Conservation (phyloP, 1,140 invertebrate genomes). For the Drosophila leontia region DNA sequence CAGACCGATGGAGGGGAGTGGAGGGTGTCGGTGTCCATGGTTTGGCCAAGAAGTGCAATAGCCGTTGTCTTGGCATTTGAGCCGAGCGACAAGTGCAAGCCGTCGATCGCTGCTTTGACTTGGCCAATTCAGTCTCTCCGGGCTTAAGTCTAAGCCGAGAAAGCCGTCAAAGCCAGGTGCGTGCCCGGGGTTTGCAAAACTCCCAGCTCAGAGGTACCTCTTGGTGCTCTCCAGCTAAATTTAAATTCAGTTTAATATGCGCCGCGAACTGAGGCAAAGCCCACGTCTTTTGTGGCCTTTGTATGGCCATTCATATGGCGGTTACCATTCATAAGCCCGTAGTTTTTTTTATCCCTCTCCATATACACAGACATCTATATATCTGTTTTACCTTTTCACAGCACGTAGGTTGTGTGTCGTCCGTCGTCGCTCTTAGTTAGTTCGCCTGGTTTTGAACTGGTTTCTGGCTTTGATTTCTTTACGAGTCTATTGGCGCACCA, state of each 20-base stretch:
- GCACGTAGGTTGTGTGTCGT: constrained; percentile 71
- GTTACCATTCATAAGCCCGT: constrained; percentile 77
- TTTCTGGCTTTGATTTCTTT: constrained; percentile 75
- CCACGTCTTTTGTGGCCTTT: constrained; percentile 69
- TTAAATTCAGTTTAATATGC: constrained; percentile 77
- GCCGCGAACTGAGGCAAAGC: constrained; percentile 53
- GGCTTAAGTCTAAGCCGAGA: constrained; percentile 62
- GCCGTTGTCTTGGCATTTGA: constrained; percentile 69
- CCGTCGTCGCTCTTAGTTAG: constrained; percentile 66
- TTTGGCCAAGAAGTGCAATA: constrained; percentile 43
- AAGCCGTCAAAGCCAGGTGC: constrained; percentile 70
- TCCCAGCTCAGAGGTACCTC: background rate
- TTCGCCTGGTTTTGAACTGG: constrained; percentile 62
- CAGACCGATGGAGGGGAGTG: constrained; percentile 5
- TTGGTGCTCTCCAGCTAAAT: constrained; percentile 43
- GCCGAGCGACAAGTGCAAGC: constrained; percentile 76
- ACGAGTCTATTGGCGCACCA: constrained; percentile 62
- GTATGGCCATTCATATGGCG: constrained; percentile 75
- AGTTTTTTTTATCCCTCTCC: constrained; percentile 52
- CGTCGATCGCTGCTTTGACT: constrained; percentile 55
- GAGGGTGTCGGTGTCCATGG: background rate
- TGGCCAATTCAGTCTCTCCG: constrained; percentile 58
- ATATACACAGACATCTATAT: constrained; percentile 13
- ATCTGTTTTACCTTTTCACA: constrained; percentile 51
- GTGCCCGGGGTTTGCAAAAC: constrained; percentile 59